Evolutionary conservation across 1,140 invertebrate species (phyloP).

Genomic region (Rhyacophila brunnea): DNA sequence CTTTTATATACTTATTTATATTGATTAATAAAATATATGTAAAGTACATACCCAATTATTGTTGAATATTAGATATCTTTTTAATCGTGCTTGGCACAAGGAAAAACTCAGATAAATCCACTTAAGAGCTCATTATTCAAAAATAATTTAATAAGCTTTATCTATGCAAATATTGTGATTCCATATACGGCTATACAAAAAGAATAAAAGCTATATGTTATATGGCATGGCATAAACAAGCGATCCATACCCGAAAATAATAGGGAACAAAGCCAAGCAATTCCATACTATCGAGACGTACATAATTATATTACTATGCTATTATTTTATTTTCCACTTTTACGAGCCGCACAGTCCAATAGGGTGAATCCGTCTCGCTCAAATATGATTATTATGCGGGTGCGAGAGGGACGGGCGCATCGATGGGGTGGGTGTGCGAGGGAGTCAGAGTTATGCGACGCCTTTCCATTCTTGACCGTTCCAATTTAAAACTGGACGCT

Average conservation of each 20-base stretch:
- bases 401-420: neutral
- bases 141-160: too few relatives aligned
- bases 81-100: too few relatives aligned
- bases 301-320: constrained; percentile 3
- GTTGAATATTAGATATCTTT: too few relatives aligned
- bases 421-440: neutral
- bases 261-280: constrained; percentile 12
- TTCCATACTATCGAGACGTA: constrained; percentile 6
- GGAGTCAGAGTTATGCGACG: constrained; percentile 11
- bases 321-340: constrained; percentile 19
- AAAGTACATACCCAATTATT: too few relatives aligned
- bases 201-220: too few relatives aligned
- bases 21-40: too few relatives aligned
- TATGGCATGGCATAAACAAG: neutral
- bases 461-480: constrained; percentile 22
- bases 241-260: constrained; percentile 3
- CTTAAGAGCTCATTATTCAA: too few relatives aligned
- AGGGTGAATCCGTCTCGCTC: neutral
- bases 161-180: too few relatives aligned
- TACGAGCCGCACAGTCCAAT: neutral
- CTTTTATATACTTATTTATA: too few relatives aligned
- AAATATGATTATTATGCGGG: neutral
- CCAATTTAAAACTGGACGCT: constrained; percentile 20
- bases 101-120: too few relatives aligned
- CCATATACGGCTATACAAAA: too few relatives aligned